Evolutionary conservation across 2,797 vertebrate genomes (phyloP), one percentile per base, ranked within the genome.

Genomic region (Lutjanus campechanus): DNA sequence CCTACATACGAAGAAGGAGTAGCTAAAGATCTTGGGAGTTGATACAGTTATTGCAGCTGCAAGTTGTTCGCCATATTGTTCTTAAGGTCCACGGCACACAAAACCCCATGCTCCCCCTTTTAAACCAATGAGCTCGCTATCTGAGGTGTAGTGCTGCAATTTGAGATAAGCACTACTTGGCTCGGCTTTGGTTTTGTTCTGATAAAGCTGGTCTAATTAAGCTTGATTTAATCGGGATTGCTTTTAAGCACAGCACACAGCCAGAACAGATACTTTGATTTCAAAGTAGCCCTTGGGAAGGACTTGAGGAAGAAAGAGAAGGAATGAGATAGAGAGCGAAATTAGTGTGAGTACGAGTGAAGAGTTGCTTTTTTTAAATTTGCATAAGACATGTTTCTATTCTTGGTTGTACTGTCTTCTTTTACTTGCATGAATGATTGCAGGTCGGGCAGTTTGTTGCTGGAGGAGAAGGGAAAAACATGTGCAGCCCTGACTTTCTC

Each of bases 161-260:
- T 94, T 92, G 76, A 95, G 95, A 96, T 95, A 96, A 96, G 94
- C 90, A 91, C 91, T 93, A 87, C 90, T 94, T 91, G 84, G 89
- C 90, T 91, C 82, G 19, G 91, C 91, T 93, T 89, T 89, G 91
- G 91, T 94, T 94, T 94, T 94, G 91, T 93, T 93, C 91, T 89
- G 91, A 93, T 94, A 95, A 93, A 94, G 93, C 92, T 84, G 91
- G 93, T 95, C 95, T 96, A 96, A 96, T 96, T 96, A 95, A 94
- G 94, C 91, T 93, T 95, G 94, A 96, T 96, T 94, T 96, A 95
- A 95, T 96, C 94, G 68, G 88, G 88, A 92, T 92, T 92, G 91
- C 93, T 95, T 94, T 95, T 94, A 95, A 95, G 92, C 87, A 92
- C 89, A 90, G 88, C 89, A 84, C 88, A 87, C 86, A 83, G 84